A percentile compares a stretch with the other conserved stretches of the same genome.
Conservation (phyloP, 2,113 vertebrate species). For the Chloropsis hardwickii region DNA sequence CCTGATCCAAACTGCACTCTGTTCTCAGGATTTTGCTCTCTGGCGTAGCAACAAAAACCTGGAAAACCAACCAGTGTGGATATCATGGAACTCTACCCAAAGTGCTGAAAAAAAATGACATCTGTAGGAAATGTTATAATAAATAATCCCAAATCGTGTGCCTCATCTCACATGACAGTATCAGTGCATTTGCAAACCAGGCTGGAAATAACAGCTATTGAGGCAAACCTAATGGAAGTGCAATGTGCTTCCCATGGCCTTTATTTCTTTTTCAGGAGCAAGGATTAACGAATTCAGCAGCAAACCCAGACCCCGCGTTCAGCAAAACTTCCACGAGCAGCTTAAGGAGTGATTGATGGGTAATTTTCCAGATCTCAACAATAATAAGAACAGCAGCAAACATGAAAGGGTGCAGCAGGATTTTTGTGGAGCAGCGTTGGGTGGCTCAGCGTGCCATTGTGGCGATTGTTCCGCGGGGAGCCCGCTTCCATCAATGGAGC, state of each 20-base stretch:
- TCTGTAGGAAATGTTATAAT: background rate
- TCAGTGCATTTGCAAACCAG: background rate
- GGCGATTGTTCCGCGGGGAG: conserved; percentile 60
- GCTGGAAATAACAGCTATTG: conserved; percentile 12
- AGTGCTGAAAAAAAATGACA: background rate
- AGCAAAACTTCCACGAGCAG: conserved; percentile 65
- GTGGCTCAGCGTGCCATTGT: conserved; percentile 44
- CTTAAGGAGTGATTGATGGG: conserved; percentile 68
- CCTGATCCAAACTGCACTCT: background rate
- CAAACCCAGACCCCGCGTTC: conserved; percentile 24
- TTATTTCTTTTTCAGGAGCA: conserved; percentile 37
- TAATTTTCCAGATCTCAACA: conserved; percentile 69
- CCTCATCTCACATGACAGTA: background rate
- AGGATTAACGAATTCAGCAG: conserved; percentile 36
- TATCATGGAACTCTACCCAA: background rate
- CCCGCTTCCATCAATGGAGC: conserved; percentile 64
- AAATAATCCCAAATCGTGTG: background rate
- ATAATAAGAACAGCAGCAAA: conserved; percentile 59
- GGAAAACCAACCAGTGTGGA: background rate
- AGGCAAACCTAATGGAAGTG: conserved; percentile 23
- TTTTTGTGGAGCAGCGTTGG: conserved; percentile 50
- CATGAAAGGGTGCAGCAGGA: conserved; percentile 40
- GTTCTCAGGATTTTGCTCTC: background rate
- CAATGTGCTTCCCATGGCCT: conserved; percentile 12
- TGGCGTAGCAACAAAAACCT: background rate